Evolutionary conservation across 2,888 invertebrate genomes (phyloP).

Genomic region (Orgyia antiqua): DNA sequence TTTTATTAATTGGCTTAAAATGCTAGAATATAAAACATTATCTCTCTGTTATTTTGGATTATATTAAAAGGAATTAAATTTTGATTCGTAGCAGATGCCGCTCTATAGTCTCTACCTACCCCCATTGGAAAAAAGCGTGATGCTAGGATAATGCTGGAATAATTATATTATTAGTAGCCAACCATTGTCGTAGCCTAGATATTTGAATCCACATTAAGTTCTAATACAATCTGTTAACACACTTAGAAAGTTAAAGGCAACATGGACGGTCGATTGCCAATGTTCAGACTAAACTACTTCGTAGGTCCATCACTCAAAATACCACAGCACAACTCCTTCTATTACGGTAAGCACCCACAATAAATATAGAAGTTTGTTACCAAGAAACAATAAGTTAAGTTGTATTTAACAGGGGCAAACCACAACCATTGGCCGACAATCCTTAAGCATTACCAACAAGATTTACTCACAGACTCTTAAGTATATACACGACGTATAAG

Average conservation of each 20-base stretch:
- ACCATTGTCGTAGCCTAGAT: too few relatives aligned
- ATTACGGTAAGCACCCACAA: conserved; percentile 12
- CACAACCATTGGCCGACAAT: conserved; percentile 32
- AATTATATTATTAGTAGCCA: too few relatives aligned
- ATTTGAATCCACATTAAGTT: too few relatives aligned
- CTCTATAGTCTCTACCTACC: too few relatives aligned
- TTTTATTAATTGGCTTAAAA: too few relatives aligned
- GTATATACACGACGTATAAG: not conserved
- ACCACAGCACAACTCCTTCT: conserved; percentile 12
- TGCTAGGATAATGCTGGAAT: too few relatives aligned
- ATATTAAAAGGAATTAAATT: too few relatives aligned
- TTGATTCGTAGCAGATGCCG: too few relatives aligned
- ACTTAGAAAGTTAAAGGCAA: not conserved
- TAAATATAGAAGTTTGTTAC: conserved; percentile 27
- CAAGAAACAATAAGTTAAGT: conserved; percentile 40
- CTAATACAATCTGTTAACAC: too few relatives aligned
- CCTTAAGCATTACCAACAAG: conserved; percentile 28
- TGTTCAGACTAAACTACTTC: conserved; percentile 9
- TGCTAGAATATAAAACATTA: too few relatives aligned
- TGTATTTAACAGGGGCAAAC: conserved; percentile 38
- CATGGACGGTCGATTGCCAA: conserved; percentile 5
- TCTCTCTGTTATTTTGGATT: too few relatives aligned
- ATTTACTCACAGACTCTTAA: conserved; percentile 35
- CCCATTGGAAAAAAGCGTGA: too few relatives aligned
- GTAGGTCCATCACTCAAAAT: conserved; percentile 8